phyloP scores from a whole-genome alignment of 1,140 invertebrate species.

The Melanaphis sacchari region DNA sequence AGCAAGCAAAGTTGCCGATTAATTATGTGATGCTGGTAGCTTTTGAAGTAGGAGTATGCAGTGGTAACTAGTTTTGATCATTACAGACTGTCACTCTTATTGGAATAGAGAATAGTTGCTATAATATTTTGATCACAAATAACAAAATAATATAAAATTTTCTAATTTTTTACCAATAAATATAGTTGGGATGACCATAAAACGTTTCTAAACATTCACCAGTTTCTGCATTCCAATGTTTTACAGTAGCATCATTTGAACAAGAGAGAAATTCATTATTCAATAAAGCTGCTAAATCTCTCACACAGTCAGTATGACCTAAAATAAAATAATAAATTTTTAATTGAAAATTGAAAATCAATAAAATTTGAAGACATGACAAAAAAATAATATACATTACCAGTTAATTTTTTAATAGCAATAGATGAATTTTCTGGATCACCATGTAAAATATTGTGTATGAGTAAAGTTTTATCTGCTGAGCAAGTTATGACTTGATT shows the following conservation, averaged over 20 bases:
- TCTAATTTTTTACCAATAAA: conserved; percentile 69
- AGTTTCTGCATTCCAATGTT: conserved; percentile 77
- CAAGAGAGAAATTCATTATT: conserved; percentile 82
- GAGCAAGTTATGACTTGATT: conserved; percentile 80
- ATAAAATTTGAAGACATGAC: neutral
- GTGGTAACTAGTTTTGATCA: no score
- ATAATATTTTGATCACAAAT: no score
- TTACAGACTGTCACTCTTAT: no score
- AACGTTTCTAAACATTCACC: conserved; percentile 82
- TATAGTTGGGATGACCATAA: conserved; percentile 82
- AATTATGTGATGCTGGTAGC: no score
- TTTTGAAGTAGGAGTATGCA: no score
- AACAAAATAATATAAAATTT: neutral
- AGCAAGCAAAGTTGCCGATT: no score
- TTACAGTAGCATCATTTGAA: conserved; percentile 87
- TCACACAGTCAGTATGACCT: conserved; percentile 91
- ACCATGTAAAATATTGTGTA: conserved; percentile 63
- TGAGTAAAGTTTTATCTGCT: conserved; percentile 88
- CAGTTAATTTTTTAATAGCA: conserved; percentile 16
- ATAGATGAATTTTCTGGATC: conserved; percentile 39
- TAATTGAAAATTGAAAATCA: neutral
- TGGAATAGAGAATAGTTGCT: no score
- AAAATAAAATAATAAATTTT: conserved; percentile 59
- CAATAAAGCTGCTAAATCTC: conserved; percentile 75
- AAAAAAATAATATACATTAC: neutral